A percentile compares a stretch with the other conserved stretches of the same genome.
These are phyloP conservation scores for Drosophila yooni DNA, from an alignment of 2,888 invertebrate species.

Conservation along the genomic window DNA sequence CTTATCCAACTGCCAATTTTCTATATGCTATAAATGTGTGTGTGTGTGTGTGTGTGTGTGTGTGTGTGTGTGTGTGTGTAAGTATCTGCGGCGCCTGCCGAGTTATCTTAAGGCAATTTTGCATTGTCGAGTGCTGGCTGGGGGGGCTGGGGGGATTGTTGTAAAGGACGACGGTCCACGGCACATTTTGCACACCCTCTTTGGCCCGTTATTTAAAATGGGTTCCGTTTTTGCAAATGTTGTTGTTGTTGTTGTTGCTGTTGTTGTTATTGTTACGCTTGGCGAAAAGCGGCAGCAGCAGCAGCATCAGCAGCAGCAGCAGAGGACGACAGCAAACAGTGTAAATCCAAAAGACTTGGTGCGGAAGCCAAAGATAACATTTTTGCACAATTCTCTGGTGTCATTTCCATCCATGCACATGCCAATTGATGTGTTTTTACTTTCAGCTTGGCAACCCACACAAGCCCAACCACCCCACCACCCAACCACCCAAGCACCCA, in stretches of 20 bases:
- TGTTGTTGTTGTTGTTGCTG: conserved; percentile 43
- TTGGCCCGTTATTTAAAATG: conserved; percentile 76
- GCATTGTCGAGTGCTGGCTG: conserved; percentile 25
- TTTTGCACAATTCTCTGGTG: conserved; percentile 82
- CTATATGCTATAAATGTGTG: conserved; percentile 63
- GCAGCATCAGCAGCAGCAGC: conserved; percentile 16
- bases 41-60: conserved; percentile 35
- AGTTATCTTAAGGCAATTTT: conserved; percentile 79
- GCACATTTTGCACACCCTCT: conserved; percentile 75
- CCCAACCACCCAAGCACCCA: neutral
- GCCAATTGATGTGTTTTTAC: conserved; percentile 83
- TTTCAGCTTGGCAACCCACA: conserved; percentile 62
- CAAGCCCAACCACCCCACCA: conserved; percentile 8
- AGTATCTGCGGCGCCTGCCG: conserved; percentile 70
- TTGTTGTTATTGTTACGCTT: conserved; percentile 62
- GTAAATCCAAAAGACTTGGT: conserved; percentile 80
- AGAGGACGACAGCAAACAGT: conserved; percentile 42
- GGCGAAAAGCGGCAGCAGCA: conserved; percentile 19
- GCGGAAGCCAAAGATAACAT: conserved; percentile 84
- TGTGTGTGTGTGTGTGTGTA: conserved; percentile 33
- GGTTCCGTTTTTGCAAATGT: conserved; percentile 59
- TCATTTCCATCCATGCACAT: conserved; percentile 83
- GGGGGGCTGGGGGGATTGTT: conserved; percentile 12
- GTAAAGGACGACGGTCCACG: conserved; percentile 57
- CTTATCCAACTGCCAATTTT: conserved; percentile 83